Percentiles rank a stretch among this genome's conserved stretches.
Evolutionary conservation across 2,113 vertebrate genomes (phyloP).

Genomic region (Perccottus glenii): DNA sequence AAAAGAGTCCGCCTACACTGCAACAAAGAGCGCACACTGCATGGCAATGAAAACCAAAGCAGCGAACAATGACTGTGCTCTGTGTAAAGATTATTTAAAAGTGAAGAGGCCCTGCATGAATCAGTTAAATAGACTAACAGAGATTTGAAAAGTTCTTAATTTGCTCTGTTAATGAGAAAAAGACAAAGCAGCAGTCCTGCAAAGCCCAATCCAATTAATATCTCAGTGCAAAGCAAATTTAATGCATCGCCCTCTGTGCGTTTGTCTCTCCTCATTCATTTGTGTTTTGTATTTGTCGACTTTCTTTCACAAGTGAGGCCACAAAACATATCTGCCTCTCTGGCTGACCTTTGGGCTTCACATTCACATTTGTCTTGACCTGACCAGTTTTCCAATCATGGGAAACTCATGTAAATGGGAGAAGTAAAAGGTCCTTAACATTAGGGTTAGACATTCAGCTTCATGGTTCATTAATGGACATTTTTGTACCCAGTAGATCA

Average conservation of each 20-base stretch:
- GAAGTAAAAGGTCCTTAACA: too few species aligned
- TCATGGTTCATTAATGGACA: too few species aligned
- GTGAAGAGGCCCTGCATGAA: slow-evolving; percentile 40
- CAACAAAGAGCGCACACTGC: slow-evolving; percentile 57
- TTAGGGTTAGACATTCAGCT: too few species aligned
- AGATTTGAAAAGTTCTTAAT: slow-evolving; percentile 63
- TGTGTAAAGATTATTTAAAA: slow-evolving; percentile 67
- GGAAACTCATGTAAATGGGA: too few species aligned
- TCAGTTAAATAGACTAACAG: slow-evolving; percentile 52
- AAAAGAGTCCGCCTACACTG: slow-evolving; percentile 45
- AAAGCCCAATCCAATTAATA: slow-evolving; percentile 63
- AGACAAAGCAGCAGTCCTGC: slow-evolving; percentile 51
- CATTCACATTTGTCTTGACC: not conserved
- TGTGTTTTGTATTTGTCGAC: slow-evolving; percentile 18
- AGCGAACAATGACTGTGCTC: slow-evolving; percentile 53
- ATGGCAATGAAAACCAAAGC: slow-evolving; percentile 49
- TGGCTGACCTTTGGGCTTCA: not conserved
- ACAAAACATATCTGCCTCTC: not conserved
- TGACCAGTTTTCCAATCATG: too few species aligned
- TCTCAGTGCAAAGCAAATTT: slow-evolving; percentile 33
- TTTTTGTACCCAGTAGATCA: too few species aligned
- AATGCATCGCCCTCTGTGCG: slow-evolving; percentile 22
- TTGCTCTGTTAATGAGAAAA: slow-evolving; percentile 65
- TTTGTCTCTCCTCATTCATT: slow-evolving; percentile 25
- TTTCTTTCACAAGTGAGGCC: slow-evolving; percentile 1